Base-by-base conservation (phyloP, 2,888 invertebrate species). In the Dromius quadrimaculatus region DNA sequence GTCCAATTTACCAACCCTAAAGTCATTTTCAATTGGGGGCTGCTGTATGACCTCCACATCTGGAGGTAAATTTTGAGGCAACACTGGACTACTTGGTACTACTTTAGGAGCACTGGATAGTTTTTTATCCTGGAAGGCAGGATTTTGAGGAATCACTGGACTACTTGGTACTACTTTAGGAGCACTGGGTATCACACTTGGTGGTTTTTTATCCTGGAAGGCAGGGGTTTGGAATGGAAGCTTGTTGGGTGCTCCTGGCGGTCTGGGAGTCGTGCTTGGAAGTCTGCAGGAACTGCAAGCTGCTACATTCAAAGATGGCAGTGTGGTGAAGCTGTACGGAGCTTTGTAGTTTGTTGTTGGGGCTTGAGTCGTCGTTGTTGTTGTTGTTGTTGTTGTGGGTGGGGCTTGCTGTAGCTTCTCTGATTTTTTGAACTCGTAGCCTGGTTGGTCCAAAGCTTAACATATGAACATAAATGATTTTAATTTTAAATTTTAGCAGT, bases 281-380 rank as follows among this genome's bases (percentile, higher is more conserved):
- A 88, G 81, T 72, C 87, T 86, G 76, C 89, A 89, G 72, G 85
- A 84, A 17, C 87, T 87, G 74, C 89, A 89, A 1, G 88, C 85
- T 65, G 82, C 85, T 3, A 77, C 79, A 76, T 80, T 79, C 23
- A 84, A 77, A 1, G 83, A 79, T 75, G 82, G 73, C 76, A 79
- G 78, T n/a, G 79, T 81, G 34, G 79, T 80, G 66, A 82, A 80
- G 9, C 69, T 72, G 43, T 75, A 74, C 1, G 73, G 71, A 8
- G 68, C 73, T 34, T 70, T 73, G 69, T 61, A 71, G 23, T 74
- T 72, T 22, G 75, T 72, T 22, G 74, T 71, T 17, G 73, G 54
- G 61, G 73, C 54, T 59, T 74, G 75, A 32, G 77, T 72, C 23
- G 74, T 72, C 28, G 75, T 72, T 28, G 75, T 71, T 28, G 73